These are phyloP conservation scores for Mythimna ferrago DNA, from an alignment of 2,888 invertebrate genomes.

Conservation along the genomic window DNA sequence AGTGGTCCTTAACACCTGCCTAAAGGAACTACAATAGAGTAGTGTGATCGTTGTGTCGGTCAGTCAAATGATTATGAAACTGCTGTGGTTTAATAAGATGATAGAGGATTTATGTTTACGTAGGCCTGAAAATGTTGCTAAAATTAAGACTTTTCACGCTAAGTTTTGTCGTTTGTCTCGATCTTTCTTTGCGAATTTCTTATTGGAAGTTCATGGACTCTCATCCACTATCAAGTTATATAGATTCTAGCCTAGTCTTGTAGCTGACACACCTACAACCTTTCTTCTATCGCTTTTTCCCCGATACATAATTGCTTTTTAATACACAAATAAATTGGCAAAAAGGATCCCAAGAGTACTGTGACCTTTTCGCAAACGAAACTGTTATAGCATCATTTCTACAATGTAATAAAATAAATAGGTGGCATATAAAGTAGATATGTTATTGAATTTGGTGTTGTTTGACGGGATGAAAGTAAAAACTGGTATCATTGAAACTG, in stretches of 20 bases:
- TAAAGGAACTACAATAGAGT: not conserved
- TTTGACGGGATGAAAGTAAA: not conserved
- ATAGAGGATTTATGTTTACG: not conserved
- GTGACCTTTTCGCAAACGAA: conserved; percentile 14
- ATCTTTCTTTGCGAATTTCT: conserved; percentile 9
- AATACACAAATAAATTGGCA: conserved; percentile 32
- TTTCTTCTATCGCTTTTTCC: conserved; percentile 31
- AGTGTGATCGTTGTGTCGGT: not conserved
- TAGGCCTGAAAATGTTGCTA: not conserved
- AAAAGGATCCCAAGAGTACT: conserved; percentile 14
- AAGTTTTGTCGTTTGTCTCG: not conserved
- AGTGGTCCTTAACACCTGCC: not conserved
- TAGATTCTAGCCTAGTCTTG: conserved; percentile 15
- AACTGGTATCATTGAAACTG: not conserved
- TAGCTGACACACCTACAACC: not conserved
- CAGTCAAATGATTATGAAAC: not conserved
- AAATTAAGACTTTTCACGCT: not conserved
- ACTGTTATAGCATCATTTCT: conserved; percentile 21
- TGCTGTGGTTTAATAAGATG: conserved; percentile 1
- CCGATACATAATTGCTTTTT: conserved; percentile 28
- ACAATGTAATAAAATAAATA: conserved; percentile 22
- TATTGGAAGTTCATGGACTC: not conserved
- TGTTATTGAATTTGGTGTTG: conserved; percentile 6
- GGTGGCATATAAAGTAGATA: not conserved
- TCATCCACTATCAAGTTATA: not conserved